A percentile compares a stretch with the other conserved stretches of the same genome.
Evolutionary conservation across 2,888 invertebrate species (phyloP).

Genomic region (Drosophila sordidapex): DNA sequence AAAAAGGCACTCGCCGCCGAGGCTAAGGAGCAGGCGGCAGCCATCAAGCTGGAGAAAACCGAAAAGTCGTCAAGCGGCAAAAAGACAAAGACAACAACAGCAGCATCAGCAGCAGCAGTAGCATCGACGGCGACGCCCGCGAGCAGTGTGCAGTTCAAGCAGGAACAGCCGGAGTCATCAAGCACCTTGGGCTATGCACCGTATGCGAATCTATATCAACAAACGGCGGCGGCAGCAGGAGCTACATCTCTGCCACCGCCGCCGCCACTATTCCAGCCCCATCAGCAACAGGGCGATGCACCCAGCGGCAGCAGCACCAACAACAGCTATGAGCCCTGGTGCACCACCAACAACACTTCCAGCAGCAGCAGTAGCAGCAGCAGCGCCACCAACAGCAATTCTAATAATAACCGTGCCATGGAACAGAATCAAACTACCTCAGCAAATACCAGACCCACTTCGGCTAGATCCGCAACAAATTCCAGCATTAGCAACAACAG

Average conservation of each 20-base stretch:
- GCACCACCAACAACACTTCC: slow-evolving; percentile 57
- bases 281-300: slow-evolving; percentile 42
- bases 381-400: slow-evolving; percentile 4
- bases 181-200: slow-evolving; percentile 52
- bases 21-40: slow-evolving; percentile 72
- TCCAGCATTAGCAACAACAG: slow-evolving; percentile 22
- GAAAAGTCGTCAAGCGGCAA: slow-evolving; percentile 39
- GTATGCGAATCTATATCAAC: slow-evolving; percentile 78
- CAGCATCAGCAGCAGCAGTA: slow-evolving; percentile 14
- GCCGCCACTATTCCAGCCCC: slow-evolving; percentile 73
- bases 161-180: slow-evolving; percentile 71
- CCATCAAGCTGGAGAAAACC: slow-evolving; percentile 69
- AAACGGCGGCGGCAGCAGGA: slow-evolving; percentile 35
- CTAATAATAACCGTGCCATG: slow-evolving; percentile 58
- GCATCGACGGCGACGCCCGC: slow-evolving; percentile 6
- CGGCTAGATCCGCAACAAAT: slow-evolving; percentile 27
- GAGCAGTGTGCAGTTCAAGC: slow-evolving; percentile 68
- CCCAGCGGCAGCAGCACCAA: slow-evolving; percentile 23
- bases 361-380: slow-evolving; percentile 22
- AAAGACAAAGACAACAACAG: slow-evolving; percentile 33
- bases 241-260: slow-evolving; percentile 41
- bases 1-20: slow-evolving; percentile 81
- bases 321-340: slow-evolving; percentile 30
- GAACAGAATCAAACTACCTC: slow-evolving; percentile 71
- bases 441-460: slow-evolving; percentile 38